Conservation (phyloP, 2,888 invertebrate species). For the Tetragnatha montana region DNA sequence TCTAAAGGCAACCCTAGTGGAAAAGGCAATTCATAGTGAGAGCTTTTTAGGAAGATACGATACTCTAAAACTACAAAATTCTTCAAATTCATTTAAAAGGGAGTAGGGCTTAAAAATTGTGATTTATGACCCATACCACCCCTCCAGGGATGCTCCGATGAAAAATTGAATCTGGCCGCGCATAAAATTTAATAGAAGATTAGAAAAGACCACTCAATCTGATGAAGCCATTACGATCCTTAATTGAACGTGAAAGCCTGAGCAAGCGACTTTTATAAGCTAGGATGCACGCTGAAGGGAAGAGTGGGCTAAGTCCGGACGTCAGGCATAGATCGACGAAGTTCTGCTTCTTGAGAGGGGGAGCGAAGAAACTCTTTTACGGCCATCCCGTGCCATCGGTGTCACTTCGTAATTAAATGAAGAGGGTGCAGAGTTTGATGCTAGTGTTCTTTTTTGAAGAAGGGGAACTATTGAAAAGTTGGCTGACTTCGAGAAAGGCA, state of each 20-base stretch:
- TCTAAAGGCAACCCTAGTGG: no score
- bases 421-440: background rate
- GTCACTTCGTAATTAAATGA: background rate
- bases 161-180: background rate
- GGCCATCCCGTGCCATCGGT: background rate
- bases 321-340: background rate
- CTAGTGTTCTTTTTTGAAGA: no score
- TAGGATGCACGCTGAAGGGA: background rate
- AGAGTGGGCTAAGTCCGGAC: background rate
- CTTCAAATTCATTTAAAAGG: no score
- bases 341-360: background rate
- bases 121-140: no score
- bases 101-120: no score
- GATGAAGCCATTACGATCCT: constrained; percentile 17
- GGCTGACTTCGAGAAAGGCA: no score
- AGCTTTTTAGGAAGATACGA: no score
- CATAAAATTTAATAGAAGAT: constrained; percentile 1
- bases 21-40: no score
- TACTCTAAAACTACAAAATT: no score
- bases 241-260: constrained; percentile 16
- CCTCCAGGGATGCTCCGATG: background rate
- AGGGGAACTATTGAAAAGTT: no score
- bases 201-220: constrained; percentile 4
- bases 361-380: background rate
- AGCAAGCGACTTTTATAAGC: background rate